Evolutionary conservation across 2,888 invertebrate species (phyloP).

Genomic region (Tenthredo amoena): DNA sequence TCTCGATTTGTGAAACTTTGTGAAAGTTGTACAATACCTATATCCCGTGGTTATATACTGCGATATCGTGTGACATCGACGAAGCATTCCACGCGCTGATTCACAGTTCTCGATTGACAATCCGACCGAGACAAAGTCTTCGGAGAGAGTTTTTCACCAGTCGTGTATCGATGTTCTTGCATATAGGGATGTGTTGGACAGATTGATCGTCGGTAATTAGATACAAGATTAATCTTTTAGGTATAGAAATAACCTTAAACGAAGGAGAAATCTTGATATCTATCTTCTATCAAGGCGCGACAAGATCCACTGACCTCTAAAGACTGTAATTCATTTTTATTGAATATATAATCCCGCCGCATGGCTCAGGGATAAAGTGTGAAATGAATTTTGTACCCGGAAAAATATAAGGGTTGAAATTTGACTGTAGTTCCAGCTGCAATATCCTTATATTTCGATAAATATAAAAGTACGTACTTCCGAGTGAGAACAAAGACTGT

Average conservation of each 20-base stretch:
- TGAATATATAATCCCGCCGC: background rate
- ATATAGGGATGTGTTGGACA: background rate
- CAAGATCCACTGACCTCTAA: background rate
- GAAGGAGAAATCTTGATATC: slow-evolving; percentile 11
- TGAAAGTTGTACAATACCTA: slow-evolving; percentile 24
- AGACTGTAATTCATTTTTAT: background rate
- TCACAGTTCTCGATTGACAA: slow-evolving; percentile 6
- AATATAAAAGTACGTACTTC: slow-evolving; percentile 17
- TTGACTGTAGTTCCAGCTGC: background rate
- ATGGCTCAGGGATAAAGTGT: background rate
- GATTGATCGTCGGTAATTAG: background rate
- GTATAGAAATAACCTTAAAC: background rate
- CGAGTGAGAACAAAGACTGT: slow-evolving; percentile 3
- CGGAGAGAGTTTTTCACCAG: background rate
- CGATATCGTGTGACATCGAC: slow-evolving; percentile 13
- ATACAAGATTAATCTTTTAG: slow-evolving; percentile 10
- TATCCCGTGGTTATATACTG: background rate
- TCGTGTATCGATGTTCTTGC: background rate
- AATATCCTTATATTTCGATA: slow-evolving; percentile 6
- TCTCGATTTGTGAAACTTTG: slow-evolving; percentile 46
- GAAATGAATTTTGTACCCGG: background rate
- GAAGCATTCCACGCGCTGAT: slow-evolving; percentile 13
- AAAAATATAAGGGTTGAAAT: slow-evolving; percentile 8
- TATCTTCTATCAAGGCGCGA: background rate
- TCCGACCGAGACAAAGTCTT: slow-evolving; percentile 11